Evolutionary conservation across 2,113 vertebrate species (phyloP), one percentile per base, ranked within the genome.

Genomic region (Scortum barcoo): DNA sequence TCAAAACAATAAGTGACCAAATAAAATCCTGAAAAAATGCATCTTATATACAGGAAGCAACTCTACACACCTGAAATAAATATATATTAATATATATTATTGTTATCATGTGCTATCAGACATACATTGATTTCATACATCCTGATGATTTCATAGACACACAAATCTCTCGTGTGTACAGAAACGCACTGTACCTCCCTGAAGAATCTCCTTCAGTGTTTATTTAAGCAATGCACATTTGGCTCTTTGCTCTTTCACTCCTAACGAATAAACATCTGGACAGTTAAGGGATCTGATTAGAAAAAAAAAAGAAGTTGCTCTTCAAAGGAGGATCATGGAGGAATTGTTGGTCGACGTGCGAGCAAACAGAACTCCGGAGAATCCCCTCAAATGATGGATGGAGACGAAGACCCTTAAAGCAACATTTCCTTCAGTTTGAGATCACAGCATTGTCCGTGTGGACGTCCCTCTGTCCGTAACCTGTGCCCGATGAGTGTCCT

Each of bases 21-120:
- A 76, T 51, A 70, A 76, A 88, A 68, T 62, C 51, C 36, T 63
- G 12, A 66, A 90, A 90, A 81, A 85, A 83, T 76, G 28, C 19
- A 85, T 76, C 61, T 69, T 71, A 85, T 77, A 79, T 75, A 86
- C 80, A 89, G 13, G 75, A 63, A 63, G 40, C 19, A 63, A 75
- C 22, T 70, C 5, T 46, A 69, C 48, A 86, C 53, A 7, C 42
- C 67, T 83, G 24, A 88, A 91, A 93, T 91, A 88, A 90, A 94
- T 93, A 87, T 80, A 86, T 82, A 76, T 87, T 78, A 1, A 80
- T 76, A 81, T 88, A 86, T 89, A 88, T 90, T 83, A 86, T 68
- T 14, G 42, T 84, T 71, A 70, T 80, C 66, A 72, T 84, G 63
- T 91, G 81, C 73, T 80, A 54, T 85, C 84, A 85, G 63, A 89